phyloP scores from a whole-genome alignment of 2,888 invertebrate species.

The Stenoptilia bipunctidactyla region DNA sequence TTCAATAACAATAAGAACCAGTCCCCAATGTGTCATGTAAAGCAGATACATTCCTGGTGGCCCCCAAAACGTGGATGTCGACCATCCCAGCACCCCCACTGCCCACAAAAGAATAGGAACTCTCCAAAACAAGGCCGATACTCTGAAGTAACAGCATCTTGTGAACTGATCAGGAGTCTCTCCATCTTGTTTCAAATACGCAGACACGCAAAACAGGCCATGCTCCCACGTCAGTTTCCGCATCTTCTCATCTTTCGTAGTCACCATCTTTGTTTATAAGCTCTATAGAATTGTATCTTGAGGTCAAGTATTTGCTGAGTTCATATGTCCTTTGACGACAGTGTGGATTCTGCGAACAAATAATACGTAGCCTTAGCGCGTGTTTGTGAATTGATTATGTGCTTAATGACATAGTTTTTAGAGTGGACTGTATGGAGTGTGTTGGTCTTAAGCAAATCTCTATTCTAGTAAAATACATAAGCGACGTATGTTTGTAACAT shows the following conservation, averaged over 20 bases:
- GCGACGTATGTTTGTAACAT: no score
- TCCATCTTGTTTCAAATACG: not conserved
- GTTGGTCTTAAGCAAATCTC: no score
- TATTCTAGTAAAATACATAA: no score
- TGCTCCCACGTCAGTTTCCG: not conserved
- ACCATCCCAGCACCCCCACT: constrained; percentile 31
- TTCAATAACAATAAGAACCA: constrained; percentile 46
- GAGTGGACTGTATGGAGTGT: no score
- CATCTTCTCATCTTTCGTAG: not conserved
- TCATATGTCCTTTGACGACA: no score
- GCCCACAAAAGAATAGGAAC: constrained; percentile 52
- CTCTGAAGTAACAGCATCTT: constrained; percentile 31
- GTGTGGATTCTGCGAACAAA: not conserved
- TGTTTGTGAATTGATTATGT: not conserved
- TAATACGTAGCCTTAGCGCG: not conserved
- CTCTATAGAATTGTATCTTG: not conserved
- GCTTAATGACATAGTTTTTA: no score
- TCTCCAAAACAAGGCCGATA: constrained; percentile 51
- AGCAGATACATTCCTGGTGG: constrained; percentile 54
- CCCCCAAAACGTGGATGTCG: constrained; percentile 47
- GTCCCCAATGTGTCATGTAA: constrained; percentile 71
- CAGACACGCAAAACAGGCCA: not conserved
- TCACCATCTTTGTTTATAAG: not conserved
- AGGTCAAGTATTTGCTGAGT: no score
- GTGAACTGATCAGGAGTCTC: constrained; percentile 30